These are phyloP conservation scores for Zelostemma sp. DNA, from an alignment of 1,140 invertebrate genomes.

Conservation along the genomic window DNA sequence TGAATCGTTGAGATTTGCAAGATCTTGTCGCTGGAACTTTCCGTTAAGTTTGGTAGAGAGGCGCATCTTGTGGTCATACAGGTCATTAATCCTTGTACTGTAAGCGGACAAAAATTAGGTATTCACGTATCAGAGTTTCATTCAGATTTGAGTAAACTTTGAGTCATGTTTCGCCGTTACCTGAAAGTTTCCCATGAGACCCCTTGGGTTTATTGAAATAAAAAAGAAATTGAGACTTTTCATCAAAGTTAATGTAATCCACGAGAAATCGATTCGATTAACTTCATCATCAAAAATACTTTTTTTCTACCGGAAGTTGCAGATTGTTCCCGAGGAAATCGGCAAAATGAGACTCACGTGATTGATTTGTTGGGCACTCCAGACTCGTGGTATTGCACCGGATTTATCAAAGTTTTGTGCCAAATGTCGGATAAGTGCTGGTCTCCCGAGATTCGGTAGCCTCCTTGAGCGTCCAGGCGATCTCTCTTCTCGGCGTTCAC, in stretches of 20 bases:
- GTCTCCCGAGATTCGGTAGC: constrained; percentile 59
- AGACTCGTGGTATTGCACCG: constrained; percentile 43
- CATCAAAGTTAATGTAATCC: constrained; percentile 3
- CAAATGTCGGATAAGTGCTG: constrained; percentile 67
- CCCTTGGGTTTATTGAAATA: constrained; percentile 50
- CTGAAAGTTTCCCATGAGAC: constrained; percentile 70
- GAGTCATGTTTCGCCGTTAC: no score
- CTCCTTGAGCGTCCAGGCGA: constrained; percentile 56
- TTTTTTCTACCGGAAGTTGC: no score
- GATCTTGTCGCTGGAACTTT: constrained; percentile 29
- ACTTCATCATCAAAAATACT: no score
- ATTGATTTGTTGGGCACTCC: constrained; percentile 50
- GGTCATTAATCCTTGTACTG: constrained; percentile 67
- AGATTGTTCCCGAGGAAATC: no score
- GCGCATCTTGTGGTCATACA: constrained; percentile 53
- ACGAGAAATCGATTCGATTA: no score
- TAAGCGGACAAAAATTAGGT: constrained; percentile 4
- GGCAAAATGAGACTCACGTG: constrained; percentile 46
- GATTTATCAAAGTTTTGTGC: constrained; percentile 67
- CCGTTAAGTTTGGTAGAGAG: constrained; percentile 18
- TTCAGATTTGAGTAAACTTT: no score
- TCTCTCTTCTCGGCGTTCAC: constrained; percentile 61
- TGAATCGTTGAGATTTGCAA: constrained; percentile 62
- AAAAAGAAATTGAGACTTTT: constrained; percentile 35
- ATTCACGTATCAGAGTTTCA: no score